A percentile compares a stretch with the other conserved stretches of the same genome.
These are phyloP conservation scores for Gnatocerus cornutus DNA, from an alignment of 2,888 invertebrate species.

Conservation along the genomic window DNA sequence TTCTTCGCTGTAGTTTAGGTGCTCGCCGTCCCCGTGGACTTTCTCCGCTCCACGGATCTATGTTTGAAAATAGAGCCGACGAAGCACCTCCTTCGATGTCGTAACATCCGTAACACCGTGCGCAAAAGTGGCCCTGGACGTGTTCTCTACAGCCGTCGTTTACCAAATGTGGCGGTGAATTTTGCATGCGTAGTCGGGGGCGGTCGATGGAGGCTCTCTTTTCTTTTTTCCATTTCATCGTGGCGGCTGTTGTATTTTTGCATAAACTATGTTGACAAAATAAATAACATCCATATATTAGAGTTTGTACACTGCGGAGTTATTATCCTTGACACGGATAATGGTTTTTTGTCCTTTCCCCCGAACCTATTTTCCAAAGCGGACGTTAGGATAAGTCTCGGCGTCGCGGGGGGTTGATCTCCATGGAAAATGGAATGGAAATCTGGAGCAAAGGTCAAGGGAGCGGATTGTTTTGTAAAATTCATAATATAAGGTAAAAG, in stretches of 20 bases:
- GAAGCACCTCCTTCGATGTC: conserved; percentile 2
- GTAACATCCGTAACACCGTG: conserved; percentile 4
- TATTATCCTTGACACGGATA: conserved; percentile 35
- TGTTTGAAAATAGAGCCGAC: conserved; percentile 9
- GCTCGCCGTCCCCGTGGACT: neutral
- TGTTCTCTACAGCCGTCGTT: neutral
- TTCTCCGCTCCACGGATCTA: neutral
- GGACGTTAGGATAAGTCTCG: conserved; percentile 15
- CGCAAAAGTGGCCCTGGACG: conserved; percentile 20
- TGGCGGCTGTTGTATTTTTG: neutral
- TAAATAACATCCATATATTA: conserved; percentile 13
- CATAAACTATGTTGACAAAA: conserved; percentile 19
- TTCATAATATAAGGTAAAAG: too few species aligned
- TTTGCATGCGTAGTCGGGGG: conserved; percentile 13
- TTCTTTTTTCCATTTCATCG: neutral
- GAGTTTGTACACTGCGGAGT: conserved; percentile 14
- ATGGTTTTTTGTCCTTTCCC: conserved; percentile 24
- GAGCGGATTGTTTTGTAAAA: neutral
- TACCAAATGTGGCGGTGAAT: conserved; percentile 9
- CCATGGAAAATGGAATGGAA: conserved; percentile 17
- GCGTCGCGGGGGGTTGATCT: neutral
- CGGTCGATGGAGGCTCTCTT: neutral
- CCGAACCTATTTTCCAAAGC: conserved; percentile 21
- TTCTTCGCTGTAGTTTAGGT: too few species aligned
- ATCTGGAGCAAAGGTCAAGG: conserved; percentile 11